A percentile compares a stretch with the other conserved stretches of the same genome.
Evolutionary conservation across 2,113 vertebrate species (phyloP).

Genomic region (Genyomyrus donnyi): DNA sequence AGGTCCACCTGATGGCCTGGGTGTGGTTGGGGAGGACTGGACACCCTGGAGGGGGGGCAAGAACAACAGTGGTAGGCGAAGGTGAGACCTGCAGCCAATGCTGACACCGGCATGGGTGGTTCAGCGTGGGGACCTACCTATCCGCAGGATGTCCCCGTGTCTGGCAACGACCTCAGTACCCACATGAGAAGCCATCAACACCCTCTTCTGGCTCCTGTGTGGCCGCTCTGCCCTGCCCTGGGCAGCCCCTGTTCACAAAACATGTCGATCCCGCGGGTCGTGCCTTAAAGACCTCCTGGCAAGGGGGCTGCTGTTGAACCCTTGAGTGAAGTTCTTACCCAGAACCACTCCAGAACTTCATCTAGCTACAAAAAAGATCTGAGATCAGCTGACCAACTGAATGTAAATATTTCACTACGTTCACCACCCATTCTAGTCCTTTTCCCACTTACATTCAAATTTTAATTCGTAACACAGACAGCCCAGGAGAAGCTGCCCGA

Average conservation of each 20-base stretch:
- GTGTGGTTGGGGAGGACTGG: constrained; percentile 56
- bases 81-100: not conserved
- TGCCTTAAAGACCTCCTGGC: too few relatives aligned
- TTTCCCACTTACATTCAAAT: not conserved
- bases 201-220: constrained; percentile 50
- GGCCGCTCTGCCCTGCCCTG: constrained; percentile 29
- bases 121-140: constrained; percentile 51
- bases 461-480: not conserved
- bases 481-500: not conserved
- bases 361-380: not conserved
- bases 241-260: constrained; percentile 31
- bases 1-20: constrained; percentile 59
- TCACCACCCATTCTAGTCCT: not conserved
- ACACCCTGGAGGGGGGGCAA: constrained; percentile 48
- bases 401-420: not conserved
- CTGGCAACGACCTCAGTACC: constrained; percentile 54
- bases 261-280: not conserved
- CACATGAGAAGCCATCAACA: constrained; percentile 61
- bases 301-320: not conserved
- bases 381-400: not conserved
- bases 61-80: not conserved
- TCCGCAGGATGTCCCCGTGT: constrained; percentile 60
- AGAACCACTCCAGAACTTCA: not conserved
- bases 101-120: not conserved
- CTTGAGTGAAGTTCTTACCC: not conserved